Conservation (phyloP, 35 echinoderm and acorn worm species). For the Amphiura filiformis region DNA sequence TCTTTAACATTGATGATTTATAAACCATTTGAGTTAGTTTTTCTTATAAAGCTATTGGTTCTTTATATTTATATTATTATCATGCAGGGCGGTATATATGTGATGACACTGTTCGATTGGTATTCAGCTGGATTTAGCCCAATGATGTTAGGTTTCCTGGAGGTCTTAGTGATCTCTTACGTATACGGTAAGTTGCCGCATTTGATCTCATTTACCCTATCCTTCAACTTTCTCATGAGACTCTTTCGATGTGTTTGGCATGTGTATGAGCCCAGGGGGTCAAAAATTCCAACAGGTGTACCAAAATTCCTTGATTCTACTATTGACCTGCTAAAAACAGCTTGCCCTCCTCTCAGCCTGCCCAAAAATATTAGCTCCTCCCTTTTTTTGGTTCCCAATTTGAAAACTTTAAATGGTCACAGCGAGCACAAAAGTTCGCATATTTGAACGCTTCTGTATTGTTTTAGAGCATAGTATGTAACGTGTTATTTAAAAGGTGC, state of each 20-base stretch:
- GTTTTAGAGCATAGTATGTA: too few relatives aligned
- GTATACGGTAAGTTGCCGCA: constrained; percentile 54
- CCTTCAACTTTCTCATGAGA: background rate
- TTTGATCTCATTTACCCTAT: background rate
- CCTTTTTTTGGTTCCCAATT: too few relatives aligned
- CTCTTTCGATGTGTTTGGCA: background rate
- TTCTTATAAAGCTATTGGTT: constrained; percentile 12
- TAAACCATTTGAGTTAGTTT: background rate
- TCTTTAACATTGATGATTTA: too few relatives aligned
- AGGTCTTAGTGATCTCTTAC: constrained; percentile 37
- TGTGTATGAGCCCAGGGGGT: background rate
- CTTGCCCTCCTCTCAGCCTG: too few relatives aligned
- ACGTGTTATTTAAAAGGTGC: too few relatives aligned
- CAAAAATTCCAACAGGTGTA: background rate
- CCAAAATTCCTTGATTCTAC: too few relatives aligned
- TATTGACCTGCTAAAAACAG: background rate
- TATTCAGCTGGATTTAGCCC: constrained; percentile 68
- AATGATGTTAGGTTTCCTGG: constrained; percentile 47
- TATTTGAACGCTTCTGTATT: too few relatives aligned
- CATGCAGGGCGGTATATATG: constrained; percentile 73
- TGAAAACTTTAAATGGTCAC: too few relatives aligned
- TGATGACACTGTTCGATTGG: constrained; percentile 71
- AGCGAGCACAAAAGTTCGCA: too few relatives aligned
- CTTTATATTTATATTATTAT: constrained; percentile 7
- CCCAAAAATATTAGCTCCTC: background rate